Evolutionary conservation across 2,797 vertebrate species (phyloP), one percentile per base, ranked within the genome.

Genomic region (Hylomyscus alleni): DNA sequence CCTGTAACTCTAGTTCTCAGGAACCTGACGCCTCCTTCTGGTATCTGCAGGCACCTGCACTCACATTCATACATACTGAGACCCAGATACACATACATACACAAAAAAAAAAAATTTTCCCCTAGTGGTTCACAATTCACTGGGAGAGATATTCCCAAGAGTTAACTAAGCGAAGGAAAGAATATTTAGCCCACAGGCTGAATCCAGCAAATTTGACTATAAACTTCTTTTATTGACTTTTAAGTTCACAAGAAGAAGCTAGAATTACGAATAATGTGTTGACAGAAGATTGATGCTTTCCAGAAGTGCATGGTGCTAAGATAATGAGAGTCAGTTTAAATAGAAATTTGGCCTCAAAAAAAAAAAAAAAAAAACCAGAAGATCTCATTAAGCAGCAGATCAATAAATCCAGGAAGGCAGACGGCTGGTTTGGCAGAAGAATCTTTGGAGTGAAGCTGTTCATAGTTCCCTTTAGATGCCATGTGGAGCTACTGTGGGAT

Each of bases 371-470:
- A 65, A 69, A 37, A 17, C 69, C 34, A 52, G 0, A 88, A 86
- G 78, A 96, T 73, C 72, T 97, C 89, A 95, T 91, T 81, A 96
- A 94, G 89, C 2, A 96, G 56, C 20, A 91, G 76, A 56, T 40
- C 54, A 94, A 50, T 56, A 93, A 67, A 94, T 87, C 81, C 24
- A 94, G 56, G n/a, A 89, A 91, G 94, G 84, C 26, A 93, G 93
- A 96, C 60, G 54, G 54, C 69, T 87, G n/a, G 89, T 96, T 54
- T 87, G 26, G 56, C 37, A 87, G n/a, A 87, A 94, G 40, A 47
- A 75, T 85, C 29, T 86, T 97, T 15, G 50, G 22, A 93, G 80
- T 50, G 4, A 22, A 65, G 22, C 72, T 95, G 88, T 93, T 94
- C 85, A 87, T 84, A 89, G 81, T 84, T 92, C 40, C 72, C 60